Evolutionary conservation across 2,888 invertebrate species (phyloP).

Genomic region (Leucophenga montana): DNA sequence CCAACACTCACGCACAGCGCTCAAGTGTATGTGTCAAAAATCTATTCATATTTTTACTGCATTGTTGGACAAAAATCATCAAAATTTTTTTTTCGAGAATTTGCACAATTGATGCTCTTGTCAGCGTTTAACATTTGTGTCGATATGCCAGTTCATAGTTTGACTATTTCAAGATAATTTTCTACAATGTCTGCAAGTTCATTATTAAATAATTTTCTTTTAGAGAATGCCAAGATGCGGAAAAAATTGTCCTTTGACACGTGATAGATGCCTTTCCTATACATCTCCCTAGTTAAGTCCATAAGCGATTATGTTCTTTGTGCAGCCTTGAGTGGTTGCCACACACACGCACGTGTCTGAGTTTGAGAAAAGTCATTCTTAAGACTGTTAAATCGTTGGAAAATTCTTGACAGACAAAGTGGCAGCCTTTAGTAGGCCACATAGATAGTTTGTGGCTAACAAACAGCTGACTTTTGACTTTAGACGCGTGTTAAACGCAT

Average conservation of each 20-base stretch:
- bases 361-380: too few relatives aligned
- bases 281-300: too few relatives aligned
- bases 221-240: too few relatives aligned
- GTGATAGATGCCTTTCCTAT: too few relatives aligned
- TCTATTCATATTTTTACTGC: neutral
- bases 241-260: too few relatives aligned
- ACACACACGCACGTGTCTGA: too few relatives aligned
- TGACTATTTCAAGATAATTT: neutral
- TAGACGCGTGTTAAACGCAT: too few relatives aligned
- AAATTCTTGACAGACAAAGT: too few relatives aligned
- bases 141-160: constrained; percentile 6
- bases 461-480: too few relatives aligned
- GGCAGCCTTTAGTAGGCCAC: too few relatives aligned
- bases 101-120: constrained; percentile 59
- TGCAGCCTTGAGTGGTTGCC: constrained; percentile 35
- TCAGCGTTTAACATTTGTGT: neutral
- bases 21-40: constrained; percentile 3
- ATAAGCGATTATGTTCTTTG: neutral
- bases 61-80: neutral
- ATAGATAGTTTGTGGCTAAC: too few relatives aligned
- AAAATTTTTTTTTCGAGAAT: constrained; percentile 60
- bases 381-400: too few relatives aligned
- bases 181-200: constrained; percentile 13
- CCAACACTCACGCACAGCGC: neutral
- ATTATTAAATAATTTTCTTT: constrained; percentile 20